Conservation (phyloP, 1,140 invertebrate genomes). For the Manduca sexta region DNA sequence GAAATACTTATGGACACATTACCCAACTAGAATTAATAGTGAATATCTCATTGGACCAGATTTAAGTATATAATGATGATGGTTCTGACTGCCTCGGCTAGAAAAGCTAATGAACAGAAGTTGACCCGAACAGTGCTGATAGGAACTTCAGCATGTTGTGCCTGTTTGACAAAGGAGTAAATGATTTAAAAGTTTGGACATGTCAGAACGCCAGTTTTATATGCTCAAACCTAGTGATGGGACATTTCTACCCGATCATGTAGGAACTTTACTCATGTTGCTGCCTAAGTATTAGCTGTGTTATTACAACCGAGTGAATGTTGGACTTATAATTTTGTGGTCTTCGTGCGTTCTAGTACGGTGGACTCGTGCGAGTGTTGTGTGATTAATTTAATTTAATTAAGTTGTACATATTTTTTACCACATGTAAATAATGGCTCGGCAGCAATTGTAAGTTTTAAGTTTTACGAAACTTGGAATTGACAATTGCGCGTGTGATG, state of each 20-base stretch:
- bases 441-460: slow-evolving; percentile 64
- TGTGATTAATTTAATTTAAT: slow-evolving; percentile 25
- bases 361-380: slow-evolving; percentile 28
- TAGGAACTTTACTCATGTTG: slow-evolving; percentile 22
- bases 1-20: slow-evolving; percentile 93
- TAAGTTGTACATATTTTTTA: slow-evolving; percentile 61
- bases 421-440: slow-evolving; percentile 43
- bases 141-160: slow-evolving; percentile 17
- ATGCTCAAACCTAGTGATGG: slow-evolving; percentile 42
- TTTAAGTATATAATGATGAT: slow-evolving; percentile 28
- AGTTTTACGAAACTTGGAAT: slow-evolving; percentile 34
- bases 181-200: not conserved
- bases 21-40: slow-evolving; percentile 77
- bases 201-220: slow-evolving; percentile 17
- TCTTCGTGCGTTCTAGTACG: slow-evolving; percentile 76
- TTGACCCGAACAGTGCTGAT: slow-evolving; percentile 5
- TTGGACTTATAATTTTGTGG: not conserved
- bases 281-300: slow-evolving; percentile 19
- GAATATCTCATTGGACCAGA: slow-evolving; percentile 30
- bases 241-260: slow-evolving; percentile 29
- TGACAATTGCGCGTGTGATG: slow-evolving; percentile 24
- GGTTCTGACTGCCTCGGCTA: slow-evolving; percentile 14
- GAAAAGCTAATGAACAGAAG: not conserved
- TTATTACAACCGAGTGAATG: not conserved
- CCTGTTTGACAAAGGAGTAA: not conserved